Conservation (phyloP, 53 echinoderm and acorn worm species). For the Pentamera pediparva region DNA sequence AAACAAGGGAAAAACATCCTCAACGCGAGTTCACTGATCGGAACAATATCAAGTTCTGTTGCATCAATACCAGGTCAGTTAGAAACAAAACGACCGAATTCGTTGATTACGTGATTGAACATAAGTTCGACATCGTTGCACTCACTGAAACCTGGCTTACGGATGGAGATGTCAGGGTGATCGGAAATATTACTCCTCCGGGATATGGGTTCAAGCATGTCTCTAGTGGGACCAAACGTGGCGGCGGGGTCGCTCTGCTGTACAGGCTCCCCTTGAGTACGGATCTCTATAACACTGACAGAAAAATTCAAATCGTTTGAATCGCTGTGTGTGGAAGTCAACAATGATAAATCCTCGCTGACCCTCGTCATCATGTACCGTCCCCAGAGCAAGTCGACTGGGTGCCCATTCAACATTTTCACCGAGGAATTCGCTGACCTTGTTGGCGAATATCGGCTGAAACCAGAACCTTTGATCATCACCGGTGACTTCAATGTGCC, state of each 20-base stretch:
- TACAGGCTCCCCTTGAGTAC: neutral
- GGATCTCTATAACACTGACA: neutral
- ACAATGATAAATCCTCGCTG: slow-evolving; percentile 3
- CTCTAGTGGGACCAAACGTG: neutral
- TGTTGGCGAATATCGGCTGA: neutral
- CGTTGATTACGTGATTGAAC: neutral
- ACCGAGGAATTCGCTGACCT: neutral
- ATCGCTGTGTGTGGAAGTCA: neutral
- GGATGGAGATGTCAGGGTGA: neutral
- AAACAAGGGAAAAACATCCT: neutral
- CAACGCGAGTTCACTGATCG: neutral
- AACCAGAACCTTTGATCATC: neutral
- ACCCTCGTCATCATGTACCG: neutral
- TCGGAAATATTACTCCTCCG: neutral
- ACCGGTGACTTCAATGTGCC: slow-evolving; percentile 2
- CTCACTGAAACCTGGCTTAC: neutral
- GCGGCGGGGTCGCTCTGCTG: slow-evolving; percentile 16
- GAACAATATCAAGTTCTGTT: neutral
- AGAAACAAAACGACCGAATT: neutral
- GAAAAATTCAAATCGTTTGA: neutral
- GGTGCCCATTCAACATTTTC: neutral
- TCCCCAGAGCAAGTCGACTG: slow-evolving; percentile 12
- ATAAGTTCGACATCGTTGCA: neutral
- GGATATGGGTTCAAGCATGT: slow-evolving; percentile 14
- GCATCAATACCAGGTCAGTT: neutral